Conservation (phyloP, 1,140 invertebrate species). For the Drosophila ohnishii region DNA sequence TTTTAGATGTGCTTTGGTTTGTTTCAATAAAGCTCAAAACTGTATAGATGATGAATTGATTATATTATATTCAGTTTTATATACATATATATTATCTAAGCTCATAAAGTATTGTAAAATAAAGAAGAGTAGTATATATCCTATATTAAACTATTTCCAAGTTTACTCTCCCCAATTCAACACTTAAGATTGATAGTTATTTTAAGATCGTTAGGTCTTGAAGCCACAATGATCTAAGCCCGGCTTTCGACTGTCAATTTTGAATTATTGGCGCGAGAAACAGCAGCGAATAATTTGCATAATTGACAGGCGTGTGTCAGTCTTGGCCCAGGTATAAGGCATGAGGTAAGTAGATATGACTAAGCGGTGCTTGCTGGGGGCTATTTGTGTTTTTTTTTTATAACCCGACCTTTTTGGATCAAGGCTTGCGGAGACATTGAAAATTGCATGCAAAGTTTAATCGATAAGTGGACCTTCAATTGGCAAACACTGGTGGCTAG, state of each 20-base stretch:
- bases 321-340: constrained; percentile 8
- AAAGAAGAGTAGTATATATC: too few relatives aligned
- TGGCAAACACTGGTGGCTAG: constrained; percentile 43
- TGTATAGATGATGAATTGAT: too few relatives aligned
- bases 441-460: constrained; percentile 78
- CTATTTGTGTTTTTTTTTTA: constrained; percentile 42
- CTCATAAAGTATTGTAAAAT: too few relatives aligned
- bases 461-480: constrained; percentile 72
- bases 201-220: constrained; percentile 14
- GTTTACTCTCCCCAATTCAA: neutral
- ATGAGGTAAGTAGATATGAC: constrained; percentile 20
- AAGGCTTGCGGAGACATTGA: constrained; percentile 74
- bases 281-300: constrained; percentile 61
- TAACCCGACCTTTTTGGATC: constrained; percentile 63
- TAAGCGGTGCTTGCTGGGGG: constrained; percentile 25
- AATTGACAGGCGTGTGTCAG: constrained; percentile 56
- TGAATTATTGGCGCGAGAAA: constrained; percentile 37
- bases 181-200: neutral
- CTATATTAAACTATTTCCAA: too few relatives aligned
- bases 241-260: constrained; percentile 27
- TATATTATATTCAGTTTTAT: too few relatives aligned
- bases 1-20: too few relatives aligned
- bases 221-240: constrained; percentile 1
- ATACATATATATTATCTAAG: too few relatives aligned
- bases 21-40: too few relatives aligned